These are phyloP conservation scores for Labeo rohita DNA, from an alignment of 2,113 vertebrate species.

Conservation along the genomic window DNA sequence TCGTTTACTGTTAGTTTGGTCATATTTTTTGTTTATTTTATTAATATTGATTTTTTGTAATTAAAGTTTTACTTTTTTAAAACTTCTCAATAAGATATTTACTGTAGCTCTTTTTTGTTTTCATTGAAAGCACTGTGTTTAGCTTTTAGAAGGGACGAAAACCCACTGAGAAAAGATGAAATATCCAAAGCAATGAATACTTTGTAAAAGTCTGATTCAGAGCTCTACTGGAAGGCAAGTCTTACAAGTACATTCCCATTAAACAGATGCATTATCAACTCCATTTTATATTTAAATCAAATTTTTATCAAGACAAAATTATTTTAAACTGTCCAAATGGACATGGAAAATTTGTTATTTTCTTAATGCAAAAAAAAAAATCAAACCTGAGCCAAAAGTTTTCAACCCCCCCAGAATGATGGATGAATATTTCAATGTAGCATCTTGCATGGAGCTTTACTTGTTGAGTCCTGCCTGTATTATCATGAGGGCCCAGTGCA, in stretches of 20 bases:
- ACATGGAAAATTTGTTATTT: slow-evolving; percentile 56
- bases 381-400: slow-evolving; percentile 79
- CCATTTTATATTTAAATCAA: slow-evolving; percentile 62
- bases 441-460: slow-evolving; percentile 71
- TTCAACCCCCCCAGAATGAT: slow-evolving; percentile 52
- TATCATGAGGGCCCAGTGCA: slow-evolving; percentile 47
- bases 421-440: slow-evolving; percentile 70
- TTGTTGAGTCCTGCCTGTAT: slow-evolving; percentile 59
- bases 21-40: slow-evolving; percentile 63
- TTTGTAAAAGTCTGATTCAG: slow-evolving; percentile 59
- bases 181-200: slow-evolving; percentile 44
- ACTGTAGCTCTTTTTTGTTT: slow-evolving; percentile 69
- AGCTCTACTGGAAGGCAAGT: slow-evolving; percentile 58
- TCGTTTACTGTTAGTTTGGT: slow-evolving; percentile 75
- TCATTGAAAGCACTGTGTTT: slow-evolving; percentile 73
- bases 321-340: slow-evolving; percentile 44
- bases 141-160: slow-evolving; percentile 59
- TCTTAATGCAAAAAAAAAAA: slow-evolving; percentile 59
- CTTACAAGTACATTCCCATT: slow-evolving; percentile 78
- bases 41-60: slow-evolving; percentile 58
- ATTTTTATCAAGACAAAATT: slow-evolving; percentile 25
- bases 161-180: slow-evolving; percentile 41
- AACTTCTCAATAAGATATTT: slow-evolving; percentile 66
- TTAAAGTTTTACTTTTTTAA: slow-evolving; percentile 66
- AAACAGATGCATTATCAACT: slow-evolving; percentile 46